Evolutionary conservation across 2,888 invertebrate species (phyloP).

Genomic region (Creontiades dilutus): DNA sequence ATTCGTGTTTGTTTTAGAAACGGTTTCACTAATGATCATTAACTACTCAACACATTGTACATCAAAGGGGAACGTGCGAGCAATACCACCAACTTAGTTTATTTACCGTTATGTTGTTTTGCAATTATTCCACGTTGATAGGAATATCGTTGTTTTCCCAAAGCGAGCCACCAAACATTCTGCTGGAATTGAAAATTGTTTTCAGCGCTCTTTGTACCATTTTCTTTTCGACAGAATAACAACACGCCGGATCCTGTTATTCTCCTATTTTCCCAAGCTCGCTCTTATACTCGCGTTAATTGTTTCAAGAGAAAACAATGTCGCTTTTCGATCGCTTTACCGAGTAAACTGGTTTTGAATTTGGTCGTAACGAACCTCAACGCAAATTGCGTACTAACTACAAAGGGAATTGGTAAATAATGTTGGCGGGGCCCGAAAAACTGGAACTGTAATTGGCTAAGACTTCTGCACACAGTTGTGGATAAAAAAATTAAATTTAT

Average conservation of each 20-base stretch:
- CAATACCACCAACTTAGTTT: neutral
- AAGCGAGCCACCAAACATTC: neutral
- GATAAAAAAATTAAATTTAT: too few relatives aligned
- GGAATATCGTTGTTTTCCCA: neutral
- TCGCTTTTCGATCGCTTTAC: neutral
- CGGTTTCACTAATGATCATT: neutral
- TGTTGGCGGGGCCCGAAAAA: too few relatives aligned
- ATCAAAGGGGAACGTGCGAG: neutral
- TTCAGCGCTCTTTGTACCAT: neutral
- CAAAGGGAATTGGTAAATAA: too few relatives aligned
- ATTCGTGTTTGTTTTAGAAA: neutral
- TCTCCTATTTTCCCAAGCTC: neutral
- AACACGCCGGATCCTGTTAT: neutral
- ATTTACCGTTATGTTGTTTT: constrained; percentile 18
- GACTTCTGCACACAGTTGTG: too few relatives aligned
- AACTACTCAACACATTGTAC: neutral
- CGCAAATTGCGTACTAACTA: too few relatives aligned
- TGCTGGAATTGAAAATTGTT: neutral
- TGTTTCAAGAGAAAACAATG: neutral
- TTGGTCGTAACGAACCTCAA: too few relatives aligned
- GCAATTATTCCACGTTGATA: neutral
- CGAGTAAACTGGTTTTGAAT: neutral
- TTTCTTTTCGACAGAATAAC: neutral
- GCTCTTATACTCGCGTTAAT: neutral
- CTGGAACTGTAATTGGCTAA: too few relatives aligned